These are phyloP conservation scores for Heliornis fulica DNA, from an alignment of 2,113 vertebrate genomes.

Conservation along the genomic window DNA sequence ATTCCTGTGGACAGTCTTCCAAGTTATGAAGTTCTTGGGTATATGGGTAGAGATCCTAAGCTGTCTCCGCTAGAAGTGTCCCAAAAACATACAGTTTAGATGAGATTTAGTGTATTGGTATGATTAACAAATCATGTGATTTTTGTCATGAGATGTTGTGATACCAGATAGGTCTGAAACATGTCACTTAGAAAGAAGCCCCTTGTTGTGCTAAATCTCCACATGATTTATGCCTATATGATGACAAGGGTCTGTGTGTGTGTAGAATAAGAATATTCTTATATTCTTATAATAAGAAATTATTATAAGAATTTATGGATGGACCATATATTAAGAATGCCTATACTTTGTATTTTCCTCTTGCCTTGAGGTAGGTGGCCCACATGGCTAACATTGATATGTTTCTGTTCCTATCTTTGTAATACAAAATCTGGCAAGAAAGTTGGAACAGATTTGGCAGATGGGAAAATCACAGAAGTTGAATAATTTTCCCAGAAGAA, in stretches of 20 bases:
- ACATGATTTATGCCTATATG: background rate
- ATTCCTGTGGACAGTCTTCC: background rate
- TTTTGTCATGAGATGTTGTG: background rate
- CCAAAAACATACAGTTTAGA: background rate
- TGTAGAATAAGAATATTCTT: too few relatives aligned
- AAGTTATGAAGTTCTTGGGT: background rate
- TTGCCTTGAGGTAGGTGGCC: background rate
- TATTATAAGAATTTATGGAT: too few relatives aligned
- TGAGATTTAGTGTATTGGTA: background rate
- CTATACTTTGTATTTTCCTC: background rate
- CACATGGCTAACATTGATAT: background rate
- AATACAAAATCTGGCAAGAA: background rate
- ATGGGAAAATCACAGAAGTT: background rate
- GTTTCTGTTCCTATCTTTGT: background rate
- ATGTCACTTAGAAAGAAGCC: background rate
- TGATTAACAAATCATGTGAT: background rate
- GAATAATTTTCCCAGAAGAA: background rate
- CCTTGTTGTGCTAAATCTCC: background rate
- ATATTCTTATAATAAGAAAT: too few relatives aligned
- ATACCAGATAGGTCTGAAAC: background rate
- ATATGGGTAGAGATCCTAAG: background rate
- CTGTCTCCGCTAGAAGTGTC: background rate
- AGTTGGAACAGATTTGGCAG: background rate
- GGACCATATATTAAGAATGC: background rate
- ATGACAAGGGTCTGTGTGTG: background rate